A percentile compares a stretch with the other conserved stretches of the same genome.
These are phyloP conservation scores for Apostichopus californicus DNA, from an alignment of 35 echinoderm and acorn worm genomes.

Conservation along the genomic window DNA sequence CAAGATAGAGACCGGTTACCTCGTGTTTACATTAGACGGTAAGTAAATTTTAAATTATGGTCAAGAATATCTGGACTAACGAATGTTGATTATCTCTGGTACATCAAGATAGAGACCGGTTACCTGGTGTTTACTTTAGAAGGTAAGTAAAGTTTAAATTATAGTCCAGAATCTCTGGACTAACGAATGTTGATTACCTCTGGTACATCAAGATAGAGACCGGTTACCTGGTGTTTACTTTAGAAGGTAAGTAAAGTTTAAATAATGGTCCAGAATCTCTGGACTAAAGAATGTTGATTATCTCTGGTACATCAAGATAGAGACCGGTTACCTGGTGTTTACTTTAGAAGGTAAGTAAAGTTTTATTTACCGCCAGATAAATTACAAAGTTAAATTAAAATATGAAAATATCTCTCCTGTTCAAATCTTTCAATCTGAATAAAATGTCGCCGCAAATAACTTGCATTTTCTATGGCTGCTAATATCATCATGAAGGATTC, in stretches of 20 bases:
- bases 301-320: no score
- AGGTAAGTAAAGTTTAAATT: neutral
- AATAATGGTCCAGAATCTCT: no score
- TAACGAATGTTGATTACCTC: neutral
- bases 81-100: slow-evolving; percentile 25
- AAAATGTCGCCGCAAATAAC: no score
- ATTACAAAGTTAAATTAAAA: no score
- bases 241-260: slow-evolving; percentile 4
- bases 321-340: no score
- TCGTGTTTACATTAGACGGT: slow-evolving; percentile 27
- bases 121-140: slow-evolving; percentile 15
- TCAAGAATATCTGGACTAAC: neutral
- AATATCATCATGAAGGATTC: no score
- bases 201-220: slow-evolving; percentile 33
- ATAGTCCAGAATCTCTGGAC: no score
- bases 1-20: neutral
- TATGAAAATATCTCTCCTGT: no score
- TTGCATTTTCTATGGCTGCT: no score
- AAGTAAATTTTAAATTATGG: neutral
- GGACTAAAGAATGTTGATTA: no score
- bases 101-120: slow-evolving; percentile 13
- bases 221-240: slow-evolving; percentile 7
- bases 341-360: neutral
- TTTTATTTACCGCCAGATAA: no score
- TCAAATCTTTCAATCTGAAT: no score